Evolutionary conservation across 1,140 invertebrate genomes (phyloP).

Genomic region (Drosophila pachea): DNA sequence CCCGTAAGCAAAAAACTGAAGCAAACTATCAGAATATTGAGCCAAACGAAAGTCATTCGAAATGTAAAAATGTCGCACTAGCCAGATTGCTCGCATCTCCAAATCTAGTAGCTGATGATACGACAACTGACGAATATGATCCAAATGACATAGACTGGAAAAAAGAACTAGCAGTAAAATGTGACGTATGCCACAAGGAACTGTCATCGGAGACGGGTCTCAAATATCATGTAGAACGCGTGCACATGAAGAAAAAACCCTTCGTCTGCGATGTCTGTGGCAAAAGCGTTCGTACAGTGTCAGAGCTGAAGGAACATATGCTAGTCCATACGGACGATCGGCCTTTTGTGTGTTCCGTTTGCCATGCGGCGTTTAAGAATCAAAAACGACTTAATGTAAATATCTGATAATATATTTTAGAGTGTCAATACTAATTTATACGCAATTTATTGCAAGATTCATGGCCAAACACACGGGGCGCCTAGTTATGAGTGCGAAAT

Average conservation of each 20-base stretch:
- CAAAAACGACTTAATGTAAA: constrained; percentile 45
- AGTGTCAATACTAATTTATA: not conserved
- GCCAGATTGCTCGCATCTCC: constrained; percentile 5
- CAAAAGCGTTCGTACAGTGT: constrained; percentile 78
- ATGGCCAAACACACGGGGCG: constrained; percentile 76
- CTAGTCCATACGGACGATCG: constrained; percentile 78
- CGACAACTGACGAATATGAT: not conserved
- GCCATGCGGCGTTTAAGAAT: constrained; percentile 52
- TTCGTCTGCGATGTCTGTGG: constrained; percentile 80
- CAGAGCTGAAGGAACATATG: constrained; percentile 79
- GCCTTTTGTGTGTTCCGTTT: constrained; percentile 48
- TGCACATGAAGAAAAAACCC: constrained; percentile 78
- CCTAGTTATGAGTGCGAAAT: constrained; percentile 79
- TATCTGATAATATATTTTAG: not conserved
- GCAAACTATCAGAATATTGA: not conserved
- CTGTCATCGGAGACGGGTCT: constrained; percentile 58
- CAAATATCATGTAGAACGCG: constrained; percentile 71
- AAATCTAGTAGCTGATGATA: not conserved
- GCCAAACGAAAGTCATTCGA: not conserved
- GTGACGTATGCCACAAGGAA: constrained; percentile 69
- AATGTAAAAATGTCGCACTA: constrained; percentile 27
- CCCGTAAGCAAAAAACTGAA: constrained; percentile 2
- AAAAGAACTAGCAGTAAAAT: constrained; percentile 26
- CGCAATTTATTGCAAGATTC: constrained; percentile 30
- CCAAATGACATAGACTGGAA: no score